phyloP scores from a whole-genome alignment of 2,888 invertebrate species.

The Drosophila nr. medialis region DNA sequence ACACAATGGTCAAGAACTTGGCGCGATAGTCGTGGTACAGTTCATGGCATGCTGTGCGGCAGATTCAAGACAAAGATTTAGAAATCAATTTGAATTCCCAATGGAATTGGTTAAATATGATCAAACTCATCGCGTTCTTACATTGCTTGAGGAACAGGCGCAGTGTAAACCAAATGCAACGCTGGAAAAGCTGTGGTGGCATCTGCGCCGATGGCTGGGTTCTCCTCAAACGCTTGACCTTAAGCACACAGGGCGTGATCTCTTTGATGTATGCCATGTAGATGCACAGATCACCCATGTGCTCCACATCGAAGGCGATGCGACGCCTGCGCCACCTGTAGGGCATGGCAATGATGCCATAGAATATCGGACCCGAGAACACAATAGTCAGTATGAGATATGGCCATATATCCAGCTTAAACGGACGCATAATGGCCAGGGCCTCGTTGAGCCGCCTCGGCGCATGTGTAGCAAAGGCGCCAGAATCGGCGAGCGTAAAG shows the following conservation, averaged over 20 bases:
- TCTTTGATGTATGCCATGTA: constrained; percentile 82
- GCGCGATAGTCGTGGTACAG: constrained; percentile 88
- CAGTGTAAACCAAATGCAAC: constrained; percentile 91
- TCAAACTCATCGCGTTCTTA: constrained; percentile 81
- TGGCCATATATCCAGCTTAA: constrained; percentile 91
- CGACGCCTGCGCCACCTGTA: constrained; percentile 68
- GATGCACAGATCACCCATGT: constrained; percentile 51
- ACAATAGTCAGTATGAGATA: constrained; percentile 88
- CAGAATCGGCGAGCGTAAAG: constrained; percentile 90
- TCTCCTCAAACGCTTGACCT: constrained; percentile 8
- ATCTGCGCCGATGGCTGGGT: constrained; percentile 62
- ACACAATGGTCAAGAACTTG: constrained; percentile 88
- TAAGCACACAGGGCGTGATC: constrained; percentile 74
- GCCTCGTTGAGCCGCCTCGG: constrained; percentile 91
- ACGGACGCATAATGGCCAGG: constrained; percentile 90
- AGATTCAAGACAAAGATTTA: background rate
- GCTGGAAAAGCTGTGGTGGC: constrained; percentile 85
- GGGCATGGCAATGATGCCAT: constrained; percentile 88
- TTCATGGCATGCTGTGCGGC: constrained; percentile 79
- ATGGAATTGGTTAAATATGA: background rate
- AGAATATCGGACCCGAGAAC: constrained; percentile 89
- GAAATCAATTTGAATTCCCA: background rate
- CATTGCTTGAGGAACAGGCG: constrained; percentile 90
- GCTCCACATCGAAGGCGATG: constrained; percentile 49
- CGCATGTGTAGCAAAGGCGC: constrained; percentile 91